phyloP scores from a whole-genome alignment of 2,888 invertebrate species.

The Aphidius colemani region DNA sequence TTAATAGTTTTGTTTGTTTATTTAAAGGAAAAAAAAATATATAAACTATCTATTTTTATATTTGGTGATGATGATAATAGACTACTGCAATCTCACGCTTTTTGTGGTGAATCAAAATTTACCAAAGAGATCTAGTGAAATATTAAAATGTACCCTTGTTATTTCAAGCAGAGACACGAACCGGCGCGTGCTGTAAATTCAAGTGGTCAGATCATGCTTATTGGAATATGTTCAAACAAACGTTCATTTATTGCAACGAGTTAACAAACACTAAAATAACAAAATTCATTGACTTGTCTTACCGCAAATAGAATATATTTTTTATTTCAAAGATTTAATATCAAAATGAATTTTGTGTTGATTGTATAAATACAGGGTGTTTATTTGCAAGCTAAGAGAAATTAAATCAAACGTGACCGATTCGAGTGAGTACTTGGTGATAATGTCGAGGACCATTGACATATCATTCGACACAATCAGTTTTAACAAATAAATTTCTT shows the following conservation, averaged over 20 bases:
- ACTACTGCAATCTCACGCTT: conserved; percentile 17
- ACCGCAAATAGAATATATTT: neutral
- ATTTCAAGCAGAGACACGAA: conserved; percentile 53
- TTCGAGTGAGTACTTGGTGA: no score
- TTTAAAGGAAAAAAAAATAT: neutral
- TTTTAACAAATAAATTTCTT: neutral
- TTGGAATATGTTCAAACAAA: conserved; percentile 56
- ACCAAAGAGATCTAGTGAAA: neutral
- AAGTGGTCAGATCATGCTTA: conserved; percentile 53
- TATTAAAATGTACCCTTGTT: conserved; percentile 41
- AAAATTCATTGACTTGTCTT: conserved; percentile 22
- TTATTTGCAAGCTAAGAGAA: no score
- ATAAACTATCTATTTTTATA: neutral
- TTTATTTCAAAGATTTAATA: conserved; percentile 1
- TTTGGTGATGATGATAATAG: neutral
- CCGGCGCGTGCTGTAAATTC: conserved; percentile 45
- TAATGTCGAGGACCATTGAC: no score
- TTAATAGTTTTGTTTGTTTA: no score
- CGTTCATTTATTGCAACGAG: conserved; percentile 21
- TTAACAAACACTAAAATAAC: conserved; percentile 7
- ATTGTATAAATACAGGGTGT: neutral
- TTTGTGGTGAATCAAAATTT: conserved; percentile 8
- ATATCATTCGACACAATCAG: no score
- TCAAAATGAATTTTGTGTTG: conserved; percentile 6
- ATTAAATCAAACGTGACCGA: no score